phyloP scores from a whole-genome alignment of 2,113 vertebrate genomes.

The Podarcis muralis region DNA sequence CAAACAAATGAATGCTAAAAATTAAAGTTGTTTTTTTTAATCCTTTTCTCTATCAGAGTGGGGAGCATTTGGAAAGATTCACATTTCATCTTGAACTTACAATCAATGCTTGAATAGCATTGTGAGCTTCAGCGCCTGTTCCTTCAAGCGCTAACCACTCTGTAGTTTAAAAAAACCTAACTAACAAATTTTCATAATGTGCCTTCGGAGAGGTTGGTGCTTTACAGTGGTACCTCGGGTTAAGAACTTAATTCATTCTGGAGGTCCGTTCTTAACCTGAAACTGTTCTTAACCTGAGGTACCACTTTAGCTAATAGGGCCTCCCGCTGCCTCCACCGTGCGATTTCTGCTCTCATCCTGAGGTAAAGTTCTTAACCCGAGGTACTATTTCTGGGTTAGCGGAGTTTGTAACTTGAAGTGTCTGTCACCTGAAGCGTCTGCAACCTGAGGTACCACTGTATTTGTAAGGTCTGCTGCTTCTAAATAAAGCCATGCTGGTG shows the following conservation, averaged over 20 bases:
- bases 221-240: conserved; percentile 19
- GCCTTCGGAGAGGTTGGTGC: conserved; percentile 71
- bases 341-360: no score
- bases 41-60: conserved; percentile 63
- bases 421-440: no score
- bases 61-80: conserved; percentile 73
- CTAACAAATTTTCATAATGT: conserved; percentile 71
- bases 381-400: no score
- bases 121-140: conserved; percentile 27
- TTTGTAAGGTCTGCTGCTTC: conserved; percentile 69
- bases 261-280: no score
- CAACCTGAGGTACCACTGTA: background rate
- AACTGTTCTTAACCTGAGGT: no score
- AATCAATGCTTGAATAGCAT: conserved; percentile 67
- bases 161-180: background rate
- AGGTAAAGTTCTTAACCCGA: no score
- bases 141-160: background rate
- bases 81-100: conserved; percentile 69
- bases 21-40: no score
- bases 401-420: no score
- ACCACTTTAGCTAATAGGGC: no score
- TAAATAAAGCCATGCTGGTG: conserved; percentile 72
- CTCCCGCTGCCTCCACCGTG: no score
- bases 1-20: background rate
- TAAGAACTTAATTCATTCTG: no score